Evolutionary conservation across 2,888 invertebrate species (phyloP).

Genomic region (Drosophila peninsularis): DNA sequence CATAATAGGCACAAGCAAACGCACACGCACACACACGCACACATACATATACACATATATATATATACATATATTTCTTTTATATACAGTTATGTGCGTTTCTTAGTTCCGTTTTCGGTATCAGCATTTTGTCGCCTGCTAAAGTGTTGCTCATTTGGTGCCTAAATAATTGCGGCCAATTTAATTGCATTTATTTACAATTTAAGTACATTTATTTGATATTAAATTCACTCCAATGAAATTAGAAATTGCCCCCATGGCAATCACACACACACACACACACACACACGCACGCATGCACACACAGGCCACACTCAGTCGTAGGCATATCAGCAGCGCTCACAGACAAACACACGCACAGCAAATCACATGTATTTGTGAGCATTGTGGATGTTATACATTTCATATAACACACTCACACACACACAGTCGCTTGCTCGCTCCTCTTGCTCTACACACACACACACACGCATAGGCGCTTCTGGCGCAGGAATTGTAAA

Average conservation of each 20-base stretch:
- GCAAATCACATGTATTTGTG: constrained; percentile 57
- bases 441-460: constrained; percentile 38
- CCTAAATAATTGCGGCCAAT: constrained; percentile 35
- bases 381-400: constrained; percentile 65
- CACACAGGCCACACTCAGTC: constrained; percentile 27
- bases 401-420: constrained; percentile 64
- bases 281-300: constrained; percentile 37
- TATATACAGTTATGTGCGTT: not conserved
- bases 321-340: constrained; percentile 50
- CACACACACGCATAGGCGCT: constrained; percentile 2
- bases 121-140: constrained; percentile 15
- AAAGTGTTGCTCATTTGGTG: constrained; percentile 15
- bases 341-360: constrained; percentile 13
- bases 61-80: not conserved
- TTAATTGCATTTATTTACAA: constrained; percentile 51
- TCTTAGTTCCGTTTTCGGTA: constrained; percentile 45
- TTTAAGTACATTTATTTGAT: constrained; percentile 63
- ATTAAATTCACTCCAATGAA: constrained; percentile 70
- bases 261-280: constrained; percentile 44
- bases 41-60: not conserved
- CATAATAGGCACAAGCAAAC: constrained; percentile 25
- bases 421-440: constrained; percentile 11
- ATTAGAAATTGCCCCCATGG: constrained; percentile 63
- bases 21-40: not conserved
- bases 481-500: constrained; percentile 3